These are phyloP conservation scores for Syngnathus rostellatus DNA, from an alignment of 2,797 vertebrate genomes.

Conservation along the genomic window DNA sequence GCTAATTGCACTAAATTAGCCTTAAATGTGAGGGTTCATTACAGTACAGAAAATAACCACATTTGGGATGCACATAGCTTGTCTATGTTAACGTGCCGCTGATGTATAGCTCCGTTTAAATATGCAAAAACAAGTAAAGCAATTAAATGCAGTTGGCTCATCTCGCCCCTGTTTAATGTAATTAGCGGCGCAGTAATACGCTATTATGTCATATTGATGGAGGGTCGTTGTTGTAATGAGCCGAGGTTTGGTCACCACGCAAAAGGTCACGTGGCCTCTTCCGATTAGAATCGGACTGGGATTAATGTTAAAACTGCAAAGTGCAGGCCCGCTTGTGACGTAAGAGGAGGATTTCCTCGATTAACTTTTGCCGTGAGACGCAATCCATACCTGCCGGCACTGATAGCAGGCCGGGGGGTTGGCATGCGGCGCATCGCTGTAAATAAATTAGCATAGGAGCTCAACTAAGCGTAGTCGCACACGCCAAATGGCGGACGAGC, in stretches of 20 bases:
- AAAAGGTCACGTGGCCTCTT: conserved; percentile 54
- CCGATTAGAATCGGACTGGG: conserved; percentile 27
- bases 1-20: conserved; percentile 25
- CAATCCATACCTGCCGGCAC: conserved; percentile 57
- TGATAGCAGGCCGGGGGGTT: conserved; percentile 26
- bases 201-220: conserved; percentile 47
- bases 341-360: conserved; percentile 57
- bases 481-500: conserved; percentile 20
- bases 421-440: conserved; percentile 30
- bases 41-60: conserved; percentile 5
- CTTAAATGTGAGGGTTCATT: conserved; percentile 10
- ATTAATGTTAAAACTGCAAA: conserved; percentile 42
- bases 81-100: conserved; percentile 7
- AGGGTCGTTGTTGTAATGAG: conserved; percentile 8
- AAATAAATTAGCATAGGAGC: conserved; percentile 42
- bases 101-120: conserved; percentile 33
- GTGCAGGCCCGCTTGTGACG: conserved; percentile 24
- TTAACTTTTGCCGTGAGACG: conserved; percentile 59
- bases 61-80: neutral
- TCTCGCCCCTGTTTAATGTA: conserved; percentile 49
- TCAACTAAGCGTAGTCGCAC: conserved; percentile 19
- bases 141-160: conserved; percentile 45
- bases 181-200: conserved; percentile 59
- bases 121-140: conserved; percentile 36
- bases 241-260: conserved; percentile 25